A percentile compares a stretch with the other conserved stretches of the same genome.
These are phyloP conservation scores for Patella ulyssiponensis DNA, from an alignment of 2,888 invertebrate species.

Conservation along the genomic window DNA sequence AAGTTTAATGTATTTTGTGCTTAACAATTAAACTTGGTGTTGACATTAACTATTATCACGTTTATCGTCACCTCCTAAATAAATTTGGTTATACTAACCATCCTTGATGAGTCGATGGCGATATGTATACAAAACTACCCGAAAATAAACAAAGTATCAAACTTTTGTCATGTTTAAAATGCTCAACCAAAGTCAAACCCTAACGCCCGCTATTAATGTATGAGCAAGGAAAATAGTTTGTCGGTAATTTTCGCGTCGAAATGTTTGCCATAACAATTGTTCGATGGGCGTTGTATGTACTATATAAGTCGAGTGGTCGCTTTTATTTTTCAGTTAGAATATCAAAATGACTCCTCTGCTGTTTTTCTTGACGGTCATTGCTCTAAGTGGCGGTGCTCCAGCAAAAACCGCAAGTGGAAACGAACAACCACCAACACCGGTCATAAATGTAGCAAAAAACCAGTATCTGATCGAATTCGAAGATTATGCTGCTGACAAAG, in stretches of 20 bases:
- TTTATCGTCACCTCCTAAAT: not conserved
- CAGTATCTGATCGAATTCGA: slow-evolving; percentile 2
- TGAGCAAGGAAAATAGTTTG: too few relatives aligned
- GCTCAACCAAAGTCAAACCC: too few relatives aligned
- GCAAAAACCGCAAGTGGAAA: not conserved
- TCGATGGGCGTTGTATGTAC: not conserved
- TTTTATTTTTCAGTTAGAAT: too few relatives aligned
- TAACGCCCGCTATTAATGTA: too few relatives aligned
- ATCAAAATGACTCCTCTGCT: too few relatives aligned
- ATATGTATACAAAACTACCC: not conserved
- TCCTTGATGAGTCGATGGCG: not conserved
- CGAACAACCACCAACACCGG: not conserved
- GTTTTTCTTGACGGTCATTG: too few relatives aligned
- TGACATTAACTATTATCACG: not conserved
- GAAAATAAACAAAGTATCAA: not conserved
- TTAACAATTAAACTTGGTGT: not conserved
- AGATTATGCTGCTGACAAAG: not conserved
- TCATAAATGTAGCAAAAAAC: not conserved
- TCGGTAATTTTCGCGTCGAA: too few relatives aligned
- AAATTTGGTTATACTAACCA: slow-evolving; percentile 3
- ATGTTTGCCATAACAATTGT: not conserved
- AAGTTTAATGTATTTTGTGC: not conserved
- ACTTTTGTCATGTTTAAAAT: too few relatives aligned
- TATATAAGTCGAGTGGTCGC: not conserved
- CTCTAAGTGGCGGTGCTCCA: not conserved